Evolutionary conservation across 2,888 invertebrate genomes (phyloP), one percentile per base, ranked within the genome.

Genomic region (Willowsia nigromaculata): DNA sequence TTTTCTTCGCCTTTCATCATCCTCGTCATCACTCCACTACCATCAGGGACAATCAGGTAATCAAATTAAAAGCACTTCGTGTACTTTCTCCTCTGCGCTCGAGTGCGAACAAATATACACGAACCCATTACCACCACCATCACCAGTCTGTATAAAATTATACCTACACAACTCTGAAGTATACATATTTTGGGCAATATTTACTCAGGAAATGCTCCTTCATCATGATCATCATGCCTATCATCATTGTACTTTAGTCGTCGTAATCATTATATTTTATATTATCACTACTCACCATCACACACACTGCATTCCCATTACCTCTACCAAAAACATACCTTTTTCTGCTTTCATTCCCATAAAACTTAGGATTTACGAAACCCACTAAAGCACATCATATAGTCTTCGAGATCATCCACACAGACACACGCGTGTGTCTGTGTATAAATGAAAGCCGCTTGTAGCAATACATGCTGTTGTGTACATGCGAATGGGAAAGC

Each of bases 41-140:
- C 74, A 74, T 74, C 47, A 27, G 43, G 47, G 47, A 74, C 74
- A 30, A 74, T 74, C 74, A 50, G 43, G 74, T 74, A 74, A 74
- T 74, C 74, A 74, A 74, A 74, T 74, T 74, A 74, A 74, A 47
- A 74, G 74, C 74, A 74, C 40, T 37, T 71, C 18, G 71, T 43
- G 40, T 18, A 18, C 53, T 11, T 50, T 50, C n/a, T 1, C 9
- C 18, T 71, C 40, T 43, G 40, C 40, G 25, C 40, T 40, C 22
- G 13, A 6, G 15, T 37, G 37, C 1, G 37, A 68, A 25, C 71
- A 71, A 65, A 22, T 71, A 71, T 71, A 50, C 74, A 47, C 47
- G 27, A 47, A 47, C 27, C 74, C 74, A 74, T 71, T 40, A 71
- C 25, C 25, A 40, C 56, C n/a, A 56, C 9, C 68, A 68, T 40